Evolutionary conservation across 2,113 vertebrate genomes (phyloP), one percentile per base, ranked within the genome.

Genomic region (Raja brachyura): DNA sequence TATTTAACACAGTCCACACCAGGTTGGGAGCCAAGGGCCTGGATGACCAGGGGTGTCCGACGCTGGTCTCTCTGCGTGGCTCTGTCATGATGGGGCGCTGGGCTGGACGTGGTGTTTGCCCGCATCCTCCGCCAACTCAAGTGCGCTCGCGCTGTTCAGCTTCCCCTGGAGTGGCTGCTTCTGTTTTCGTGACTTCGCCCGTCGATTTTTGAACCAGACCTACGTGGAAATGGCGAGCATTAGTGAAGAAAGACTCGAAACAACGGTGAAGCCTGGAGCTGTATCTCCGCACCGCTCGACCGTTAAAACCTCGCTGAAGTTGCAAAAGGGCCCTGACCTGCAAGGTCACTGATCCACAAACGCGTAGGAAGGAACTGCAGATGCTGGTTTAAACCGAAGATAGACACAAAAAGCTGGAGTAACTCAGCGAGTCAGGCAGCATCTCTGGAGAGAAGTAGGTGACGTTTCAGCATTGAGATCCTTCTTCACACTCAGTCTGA

Each of bases 181-280:
- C 93, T 96, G 95, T 9, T 94, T 94, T 94, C 96, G 97, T 93
- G 95, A 39, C 54, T 94, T 93, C 25, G 96, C 96, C 10, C 96
- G 94, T 90, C 95, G 96, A 93, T 97, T 97, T 94, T 97, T 97
- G 56, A 96, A 97, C 96, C 96, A 97, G 0, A 97, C 96, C 96
- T 96, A 93, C 20, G 94, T 78, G 88, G 16, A 54, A 22, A 88
- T 0, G 93, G 28, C 93, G 4, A 93, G 4, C 2, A 5, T 93
- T 28, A n/a, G 63, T 13, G 7, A 16, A 63, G 61, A 66, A 31
- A n/a, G 10, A 18, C 11, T n/a, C 56, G 39, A 48, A 14, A 11
- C 11, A n/a, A 86, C 14, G 28, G 54, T 70, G 18, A 83, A 14
- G 48, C 31, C 14, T 33, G 75, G 61, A 20, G 28, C 18, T 33